phyloP scores from a whole-genome alignment of 2,797 vertebrate species.

The Urosaurus nigricauda region DNA sequence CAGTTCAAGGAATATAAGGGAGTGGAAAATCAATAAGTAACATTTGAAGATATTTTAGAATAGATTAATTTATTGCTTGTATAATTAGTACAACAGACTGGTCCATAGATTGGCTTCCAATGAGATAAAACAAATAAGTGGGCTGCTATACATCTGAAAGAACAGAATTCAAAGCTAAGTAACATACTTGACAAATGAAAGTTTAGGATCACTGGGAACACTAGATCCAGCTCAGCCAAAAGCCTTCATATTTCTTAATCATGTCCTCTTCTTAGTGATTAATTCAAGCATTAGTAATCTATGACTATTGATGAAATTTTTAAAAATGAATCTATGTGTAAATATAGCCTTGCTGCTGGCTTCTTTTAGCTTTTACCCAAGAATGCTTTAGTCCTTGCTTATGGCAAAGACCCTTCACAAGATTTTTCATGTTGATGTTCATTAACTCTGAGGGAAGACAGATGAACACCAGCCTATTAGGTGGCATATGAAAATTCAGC shows the following conservation, averaged over 20 bases:
- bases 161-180: not conserved
- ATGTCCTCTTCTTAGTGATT: slow-evolving; percentile 25
- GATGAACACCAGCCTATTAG: slow-evolving; percentile 13
- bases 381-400: slow-evolving; percentile 36
- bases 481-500: slow-evolving; percentile 8
- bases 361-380: slow-evolving; percentile 8
- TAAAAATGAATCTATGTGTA: slow-evolving; percentile 14
- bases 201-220: slow-evolving; percentile 15
- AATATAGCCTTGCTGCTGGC: slow-evolving; percentile 12
- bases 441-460: not conserved
- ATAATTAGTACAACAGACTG: not conserved
- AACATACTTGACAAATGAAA: not conserved
- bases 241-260: slow-evolving; percentile 32
- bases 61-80: not conserved
- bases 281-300: slow-evolving; percentile 38
- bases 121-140: not conserved
- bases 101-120: not conserved
- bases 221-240: not conserved
- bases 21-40: slow-evolving; percentile 1
- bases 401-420: slow-evolving; percentile 34
- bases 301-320: not conserved
- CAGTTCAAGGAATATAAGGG: not conserved
- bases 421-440: slow-evolving; percentile 21
- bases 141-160: not conserved
- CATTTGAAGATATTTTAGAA: not conserved